phyloP scores from a whole-genome alignment of 2,888 invertebrate genomes.

The Clepsis dumicolana region DNA sequence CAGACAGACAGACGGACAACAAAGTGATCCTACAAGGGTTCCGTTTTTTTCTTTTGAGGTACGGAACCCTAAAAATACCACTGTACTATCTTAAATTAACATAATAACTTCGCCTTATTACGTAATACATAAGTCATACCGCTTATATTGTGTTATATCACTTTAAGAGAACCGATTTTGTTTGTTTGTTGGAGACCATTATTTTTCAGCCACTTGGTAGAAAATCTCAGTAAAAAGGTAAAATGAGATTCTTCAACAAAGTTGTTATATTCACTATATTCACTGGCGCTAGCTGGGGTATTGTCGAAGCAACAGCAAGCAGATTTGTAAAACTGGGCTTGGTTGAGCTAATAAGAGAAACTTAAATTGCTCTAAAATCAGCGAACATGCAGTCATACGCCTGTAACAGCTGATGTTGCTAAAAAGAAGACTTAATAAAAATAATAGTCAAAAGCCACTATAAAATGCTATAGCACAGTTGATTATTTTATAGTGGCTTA shows the following conservation, averaged over 20 bases:
- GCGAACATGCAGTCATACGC: neutral
- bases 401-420: neutral
- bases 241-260: neutral
- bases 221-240: neutral
- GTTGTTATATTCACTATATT: neutral
- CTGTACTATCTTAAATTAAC: too few relatives aligned
- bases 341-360: neutral
- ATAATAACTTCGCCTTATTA: too few relatives aligned
- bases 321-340: neutral
- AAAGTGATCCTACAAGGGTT: too few relatives aligned
- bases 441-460: neutral
- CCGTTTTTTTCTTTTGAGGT: too few relatives aligned
- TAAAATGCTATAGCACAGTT: neutral
- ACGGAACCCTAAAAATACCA: too few relatives aligned
- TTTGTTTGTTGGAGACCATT: neutral
- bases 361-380: neutral
- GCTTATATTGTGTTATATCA: too few relatives aligned
- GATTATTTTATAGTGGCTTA: too few relatives aligned
- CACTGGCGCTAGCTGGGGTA: neutral
- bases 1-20: too few relatives aligned
- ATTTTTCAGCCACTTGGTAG: neutral
- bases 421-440: neutral
- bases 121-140: too few relatives aligned
- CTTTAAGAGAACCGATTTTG: neutral
- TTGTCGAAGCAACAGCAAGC: neutral